Evolutionary conservation across 2,888 invertebrate species (phyloP).

Genomic region (Sphaerophoria taeniata): DNA sequence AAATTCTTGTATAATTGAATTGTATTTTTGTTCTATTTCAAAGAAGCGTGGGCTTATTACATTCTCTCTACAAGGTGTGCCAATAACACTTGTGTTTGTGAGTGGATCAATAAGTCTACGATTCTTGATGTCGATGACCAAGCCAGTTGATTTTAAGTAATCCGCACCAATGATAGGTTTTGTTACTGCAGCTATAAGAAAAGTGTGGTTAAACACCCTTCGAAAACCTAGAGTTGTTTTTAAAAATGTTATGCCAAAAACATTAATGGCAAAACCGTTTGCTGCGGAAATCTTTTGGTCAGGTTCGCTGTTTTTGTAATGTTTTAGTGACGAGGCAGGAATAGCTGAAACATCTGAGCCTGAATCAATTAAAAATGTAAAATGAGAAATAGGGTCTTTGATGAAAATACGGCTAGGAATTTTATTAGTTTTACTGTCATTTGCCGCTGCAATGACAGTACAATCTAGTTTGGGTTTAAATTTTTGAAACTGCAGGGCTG

Average conservation of each 20-base stretch:
- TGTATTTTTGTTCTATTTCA: not conserved
- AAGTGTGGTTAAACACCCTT: not conserved
- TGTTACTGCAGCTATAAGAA: not conserved
- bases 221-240: not conserved
- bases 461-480: conserved; percentile 13
- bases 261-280: not conserved
- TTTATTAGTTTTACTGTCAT: conserved; percentile 6
- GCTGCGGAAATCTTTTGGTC: conserved; percentile 35
- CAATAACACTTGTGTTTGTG: conserved; percentile 2
- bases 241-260: conserved; percentile 27
- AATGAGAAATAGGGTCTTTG: not conserved
- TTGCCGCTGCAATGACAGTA: conserved; percentile 19
- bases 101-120: conserved; percentile 6
- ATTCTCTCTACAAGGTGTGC: not conserved
- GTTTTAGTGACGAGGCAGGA: not conserved
- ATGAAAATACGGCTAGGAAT: conserved; percentile 12
- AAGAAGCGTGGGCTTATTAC: not conserved
- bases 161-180: not conserved
- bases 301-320: not conserved
- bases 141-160: not conserved
- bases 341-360: not conserved
- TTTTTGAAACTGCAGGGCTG: conserved; percentile 3
- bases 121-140: not conserved
- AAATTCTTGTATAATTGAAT: not conserved
- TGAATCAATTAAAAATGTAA: conserved; percentile 39